phyloP scores from a whole-genome alignment of 2,113 vertebrate genomes.

The Mus pahari region DNA sequence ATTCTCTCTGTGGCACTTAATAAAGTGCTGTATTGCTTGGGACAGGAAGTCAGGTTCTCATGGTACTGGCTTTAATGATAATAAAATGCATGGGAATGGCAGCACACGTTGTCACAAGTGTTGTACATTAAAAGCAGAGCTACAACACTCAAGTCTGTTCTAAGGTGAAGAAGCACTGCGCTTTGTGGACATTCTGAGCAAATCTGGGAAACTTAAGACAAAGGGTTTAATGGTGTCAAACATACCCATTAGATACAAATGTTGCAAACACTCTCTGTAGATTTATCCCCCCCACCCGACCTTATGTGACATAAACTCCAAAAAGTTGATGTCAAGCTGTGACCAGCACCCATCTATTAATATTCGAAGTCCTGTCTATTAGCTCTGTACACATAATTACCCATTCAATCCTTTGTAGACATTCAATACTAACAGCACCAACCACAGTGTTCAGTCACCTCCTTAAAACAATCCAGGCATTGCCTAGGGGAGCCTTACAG shows the following conservation, averaged over 20 bases:
- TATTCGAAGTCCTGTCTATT: constrained; percentile 59
- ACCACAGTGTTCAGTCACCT: not conserved
- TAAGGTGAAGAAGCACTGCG: not conserved
- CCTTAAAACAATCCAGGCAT: not conserved
- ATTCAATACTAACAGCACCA: not conserved
- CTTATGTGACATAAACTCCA: constrained; percentile 65
- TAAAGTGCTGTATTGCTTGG: constrained; percentile 60
- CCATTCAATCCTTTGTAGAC: constrained; percentile 12
- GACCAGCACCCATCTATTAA: constrained; percentile 63
- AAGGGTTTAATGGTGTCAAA: not conserved
- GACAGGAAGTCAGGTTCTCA: constrained; percentile 64
- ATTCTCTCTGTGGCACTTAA: constrained; percentile 55
- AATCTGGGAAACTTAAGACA: constrained; percentile 41
- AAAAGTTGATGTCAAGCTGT: constrained; percentile 66
- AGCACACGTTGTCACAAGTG: constrained; percentile 24
- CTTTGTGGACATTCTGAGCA: constrained; percentile 6
- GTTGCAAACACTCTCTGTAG: constrained; percentile 34
- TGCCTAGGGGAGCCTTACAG: constrained; percentile 57
- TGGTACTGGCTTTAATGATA: constrained; percentile 63
- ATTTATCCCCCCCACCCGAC: not conserved
- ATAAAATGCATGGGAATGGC: constrained; percentile 56
- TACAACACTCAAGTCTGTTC: not conserved
- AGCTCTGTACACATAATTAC: constrained; percentile 62
- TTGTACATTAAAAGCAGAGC: constrained; percentile 48
- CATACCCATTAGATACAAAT: constrained; percentile 53